These are phyloP conservation scores for Lamprotornis superbus DNA, from an alignment of 2,113 vertebrate genomes.

Conservation along the genomic window DNA sequence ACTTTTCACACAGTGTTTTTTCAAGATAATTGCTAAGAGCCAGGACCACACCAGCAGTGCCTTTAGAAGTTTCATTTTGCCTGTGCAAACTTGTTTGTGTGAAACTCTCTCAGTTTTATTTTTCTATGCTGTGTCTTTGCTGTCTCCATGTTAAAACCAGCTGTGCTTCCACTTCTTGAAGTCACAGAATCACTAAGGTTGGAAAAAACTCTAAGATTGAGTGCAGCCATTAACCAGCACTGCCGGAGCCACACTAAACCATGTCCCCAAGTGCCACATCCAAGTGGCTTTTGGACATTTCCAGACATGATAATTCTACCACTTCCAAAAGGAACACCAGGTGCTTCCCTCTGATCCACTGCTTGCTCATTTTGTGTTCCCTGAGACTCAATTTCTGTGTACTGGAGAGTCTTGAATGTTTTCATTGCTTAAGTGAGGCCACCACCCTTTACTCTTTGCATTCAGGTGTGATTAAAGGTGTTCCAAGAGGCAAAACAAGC, in stretches of 20 bases:
- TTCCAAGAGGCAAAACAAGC: neutral
- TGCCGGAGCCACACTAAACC: neutral
- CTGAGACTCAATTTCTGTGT: neutral
- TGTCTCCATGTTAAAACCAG: neutral
- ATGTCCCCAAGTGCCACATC: neutral
- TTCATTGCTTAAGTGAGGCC: neutral
- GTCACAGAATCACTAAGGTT: neutral
- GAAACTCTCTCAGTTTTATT: neutral
- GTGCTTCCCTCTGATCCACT: neutral
- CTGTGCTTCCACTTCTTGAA: neutral
- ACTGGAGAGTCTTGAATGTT: neutral
- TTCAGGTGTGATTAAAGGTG: neutral
- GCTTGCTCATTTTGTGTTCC: neutral
- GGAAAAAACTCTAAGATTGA: neutral
- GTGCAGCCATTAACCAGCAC: neutral
- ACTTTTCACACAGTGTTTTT: neutral
- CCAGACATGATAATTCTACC: neutral
- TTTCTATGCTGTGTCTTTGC: neutral
- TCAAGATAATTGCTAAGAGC: neutral
- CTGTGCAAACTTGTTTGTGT: neutral
- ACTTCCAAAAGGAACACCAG: neutral
- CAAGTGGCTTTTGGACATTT: neutral
- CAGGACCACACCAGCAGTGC: neutral
- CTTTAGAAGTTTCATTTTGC: neutral
- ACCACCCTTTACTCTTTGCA: neutral